Conservation (phyloP, 2,113 vertebrate genomes). For the Tiliqua scincoides region DNA sequence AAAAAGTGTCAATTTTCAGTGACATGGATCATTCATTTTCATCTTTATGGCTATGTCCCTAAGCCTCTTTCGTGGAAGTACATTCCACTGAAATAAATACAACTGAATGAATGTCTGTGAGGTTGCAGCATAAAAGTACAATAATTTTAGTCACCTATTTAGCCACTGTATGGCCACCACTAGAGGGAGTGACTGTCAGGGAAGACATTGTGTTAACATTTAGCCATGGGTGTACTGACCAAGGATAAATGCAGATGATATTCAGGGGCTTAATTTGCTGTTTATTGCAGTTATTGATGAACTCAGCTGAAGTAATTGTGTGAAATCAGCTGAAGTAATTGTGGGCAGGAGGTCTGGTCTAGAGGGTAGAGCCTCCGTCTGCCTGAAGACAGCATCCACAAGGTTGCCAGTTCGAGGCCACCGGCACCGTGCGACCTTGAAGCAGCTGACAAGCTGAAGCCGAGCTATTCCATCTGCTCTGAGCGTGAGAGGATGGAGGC, state of each 20-base stretch:
- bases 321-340: too few relatives aligned
- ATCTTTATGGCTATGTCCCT: background rate
- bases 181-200: background rate
- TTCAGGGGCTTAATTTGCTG: background rate
- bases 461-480: too few relatives aligned
- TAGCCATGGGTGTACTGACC: background rate
- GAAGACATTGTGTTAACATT: background rate
- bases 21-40: background rate
- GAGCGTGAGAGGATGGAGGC: too few relatives aligned
- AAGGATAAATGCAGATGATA: background rate
- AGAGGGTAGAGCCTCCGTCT: too few relatives aligned
- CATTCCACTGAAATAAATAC: slow-evolving; percentile 5
- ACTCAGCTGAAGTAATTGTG: accelerated
- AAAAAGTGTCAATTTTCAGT: background rate
- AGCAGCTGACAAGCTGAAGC: too few relatives aligned
- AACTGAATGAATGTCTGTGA: background rate
- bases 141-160: background rate
- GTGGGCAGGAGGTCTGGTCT: too few relatives aligned
- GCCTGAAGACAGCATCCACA: too few relatives aligned
- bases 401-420: too few relatives aligned
- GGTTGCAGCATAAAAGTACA: background rate
- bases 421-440: too few relatives aligned
- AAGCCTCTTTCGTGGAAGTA: background rate
- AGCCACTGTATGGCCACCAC: background rate
- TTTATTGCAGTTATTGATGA: background rate